These are phyloP conservation scores for Smittia sp. DNA, from an alignment of 2,888 invertebrate species.

Conservation along the genomic window DNA sequence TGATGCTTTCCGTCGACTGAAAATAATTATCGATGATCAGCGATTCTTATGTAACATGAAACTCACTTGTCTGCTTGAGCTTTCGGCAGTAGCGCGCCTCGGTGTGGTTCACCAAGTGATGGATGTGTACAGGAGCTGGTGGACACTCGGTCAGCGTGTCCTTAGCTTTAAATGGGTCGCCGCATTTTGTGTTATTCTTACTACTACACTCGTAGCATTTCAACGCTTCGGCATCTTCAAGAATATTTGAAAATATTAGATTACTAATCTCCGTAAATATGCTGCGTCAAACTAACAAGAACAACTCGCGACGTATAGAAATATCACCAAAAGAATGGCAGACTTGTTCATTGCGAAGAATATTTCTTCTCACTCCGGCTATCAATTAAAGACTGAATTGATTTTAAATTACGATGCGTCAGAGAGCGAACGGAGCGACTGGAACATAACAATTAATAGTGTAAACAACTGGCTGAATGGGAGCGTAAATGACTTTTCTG, in stretches of 20 bases:
- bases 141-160: not conserved
- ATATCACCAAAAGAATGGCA: not conserved
- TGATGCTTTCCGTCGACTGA: constrained; percentile 4
- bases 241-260: not conserved
- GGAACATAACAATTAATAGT: not conserved
- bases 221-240: not conserved
- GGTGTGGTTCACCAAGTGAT: not conserved
- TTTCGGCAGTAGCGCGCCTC: constrained; percentile 15
- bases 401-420: not conserved
- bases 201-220: constrained; percentile 21
- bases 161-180: not conserved
- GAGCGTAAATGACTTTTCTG: too few relatives aligned
- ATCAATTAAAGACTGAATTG: constrained; percentile 23
- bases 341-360: not conserved
- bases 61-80: not conserved
- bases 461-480: not conserved
- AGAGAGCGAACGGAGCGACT: not conserved
- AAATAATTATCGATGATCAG: constrained; percentile 19
- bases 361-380: constrained; percentile 6
- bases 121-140: not conserved
- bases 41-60: not conserved
- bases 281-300: too few relatives aligned
- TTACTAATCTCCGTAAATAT: too few relatives aligned
- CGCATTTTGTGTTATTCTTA: not conserved
- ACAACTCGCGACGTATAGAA: not conserved